A percentile compares a stretch with the other conserved stretches of the same genome.
Conservation (phyloP, 1,140 invertebrate species). For the Pogonomyrmex californicus region DNA sequence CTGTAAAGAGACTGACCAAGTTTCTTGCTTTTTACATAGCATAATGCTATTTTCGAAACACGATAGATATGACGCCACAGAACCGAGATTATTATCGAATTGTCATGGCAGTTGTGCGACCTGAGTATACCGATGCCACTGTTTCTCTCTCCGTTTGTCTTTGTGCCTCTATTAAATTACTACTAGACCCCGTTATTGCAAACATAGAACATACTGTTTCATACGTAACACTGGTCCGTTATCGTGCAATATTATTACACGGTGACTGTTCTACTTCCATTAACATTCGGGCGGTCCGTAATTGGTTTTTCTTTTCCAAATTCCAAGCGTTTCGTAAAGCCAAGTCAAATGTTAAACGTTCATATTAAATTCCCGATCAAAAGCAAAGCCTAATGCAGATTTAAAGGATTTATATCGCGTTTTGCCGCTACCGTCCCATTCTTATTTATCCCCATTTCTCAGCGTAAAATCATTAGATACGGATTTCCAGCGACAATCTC, state of each 20-base stretch:
- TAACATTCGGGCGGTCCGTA: not conserved
- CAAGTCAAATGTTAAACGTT: not conserved
- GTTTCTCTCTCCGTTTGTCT: constrained; percentile 49
- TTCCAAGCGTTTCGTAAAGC: not conserved
- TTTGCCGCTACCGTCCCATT: not conserved
- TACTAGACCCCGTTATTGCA: constrained; percentile 43
- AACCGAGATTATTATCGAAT: constrained; percentile 62
- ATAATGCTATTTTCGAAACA: not conserved
- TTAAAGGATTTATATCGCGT: not conserved
- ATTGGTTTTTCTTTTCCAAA: not conserved
- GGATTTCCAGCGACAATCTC: constrained; percentile 43
- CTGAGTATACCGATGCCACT: not conserved
- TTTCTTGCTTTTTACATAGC: constrained; percentile 61
- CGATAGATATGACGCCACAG: not conserved
- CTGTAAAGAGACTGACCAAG: not conserved
- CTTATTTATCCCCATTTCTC: not conserved
- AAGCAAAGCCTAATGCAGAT: not conserved
- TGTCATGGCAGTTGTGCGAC: constrained; percentile 37
- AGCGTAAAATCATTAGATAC: constrained; percentile 24
- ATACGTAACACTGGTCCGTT: constrained; percentile 11
- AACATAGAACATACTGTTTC: constrained; percentile 38
- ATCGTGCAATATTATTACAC: constrained; percentile 38
- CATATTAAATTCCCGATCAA: not conserved
- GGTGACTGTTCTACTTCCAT: constrained; percentile 12
- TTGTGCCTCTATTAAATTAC: constrained; percentile 62